Evolutionary conservation across 2,113 vertebrate species (phyloP).

Genomic region (Bothrops jararaca): DNA sequence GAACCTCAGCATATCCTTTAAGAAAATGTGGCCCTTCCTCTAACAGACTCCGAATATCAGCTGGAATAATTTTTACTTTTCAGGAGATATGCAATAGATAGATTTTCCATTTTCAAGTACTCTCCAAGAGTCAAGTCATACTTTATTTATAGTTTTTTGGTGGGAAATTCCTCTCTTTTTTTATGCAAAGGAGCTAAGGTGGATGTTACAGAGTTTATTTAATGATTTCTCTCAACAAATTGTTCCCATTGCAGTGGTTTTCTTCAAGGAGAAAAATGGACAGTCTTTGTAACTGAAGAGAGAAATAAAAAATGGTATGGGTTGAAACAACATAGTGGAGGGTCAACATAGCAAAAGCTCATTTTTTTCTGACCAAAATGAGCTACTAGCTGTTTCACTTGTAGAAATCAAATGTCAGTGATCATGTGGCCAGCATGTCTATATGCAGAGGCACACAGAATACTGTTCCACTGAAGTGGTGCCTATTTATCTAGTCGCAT

Average conservation of each 20-base stretch:
- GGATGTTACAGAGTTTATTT: neutral
- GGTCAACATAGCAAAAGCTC: neutral
- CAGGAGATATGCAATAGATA: neutral
- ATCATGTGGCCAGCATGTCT: neutral
- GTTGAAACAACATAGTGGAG: neutral
- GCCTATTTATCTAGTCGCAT: neutral
- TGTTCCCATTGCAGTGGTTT: neutral
- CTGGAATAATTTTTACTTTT: neutral
- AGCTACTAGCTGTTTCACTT: neutral
- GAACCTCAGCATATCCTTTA: too few relatives aligned
- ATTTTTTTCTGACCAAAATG: neutral
- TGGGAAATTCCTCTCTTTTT: neutral
- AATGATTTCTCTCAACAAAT: neutral
- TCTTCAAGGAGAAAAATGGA: neutral
- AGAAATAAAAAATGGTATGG: neutral
- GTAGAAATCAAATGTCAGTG: neutral
- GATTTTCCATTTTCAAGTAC: neutral
- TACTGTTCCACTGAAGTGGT: neutral
- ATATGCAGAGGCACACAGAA: neutral
- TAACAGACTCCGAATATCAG: neutral
- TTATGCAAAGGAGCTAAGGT: neutral
- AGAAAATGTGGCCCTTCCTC: neutral
- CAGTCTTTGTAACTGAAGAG: neutral
- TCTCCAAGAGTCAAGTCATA: neutral
- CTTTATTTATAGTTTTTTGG: neutral